Conservation (phyloP, 2,888 invertebrate species). For the Himalopsyche tibetana region DNA sequence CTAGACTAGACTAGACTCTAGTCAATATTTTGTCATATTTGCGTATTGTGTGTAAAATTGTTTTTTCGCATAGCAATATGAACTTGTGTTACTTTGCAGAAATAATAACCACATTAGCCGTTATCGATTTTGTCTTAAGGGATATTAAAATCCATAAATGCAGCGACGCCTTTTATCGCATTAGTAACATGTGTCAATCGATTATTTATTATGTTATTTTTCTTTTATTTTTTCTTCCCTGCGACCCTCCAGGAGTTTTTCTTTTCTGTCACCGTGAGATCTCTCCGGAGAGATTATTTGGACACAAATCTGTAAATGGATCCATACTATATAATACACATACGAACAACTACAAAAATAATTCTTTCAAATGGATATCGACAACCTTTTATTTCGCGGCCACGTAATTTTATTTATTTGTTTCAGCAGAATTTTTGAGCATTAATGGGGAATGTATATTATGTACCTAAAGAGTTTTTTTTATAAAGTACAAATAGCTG, state of each 20-base stretch:
- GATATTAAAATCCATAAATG: constrained; percentile 42
- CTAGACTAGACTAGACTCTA: too few relatives aligned
- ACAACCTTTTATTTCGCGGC: not conserved
- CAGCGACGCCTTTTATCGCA: not conserved
- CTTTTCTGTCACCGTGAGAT: constrained; percentile 47
- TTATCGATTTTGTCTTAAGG: not conserved
- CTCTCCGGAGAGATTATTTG: constrained; percentile 55
- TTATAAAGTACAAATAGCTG: too few relatives aligned
- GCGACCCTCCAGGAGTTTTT: constrained; percentile 19
- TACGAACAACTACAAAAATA: constrained; percentile 17
- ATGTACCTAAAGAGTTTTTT: too few relatives aligned
- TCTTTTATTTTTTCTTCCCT: constrained; percentile 47
- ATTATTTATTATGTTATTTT: constrained; percentile 38
- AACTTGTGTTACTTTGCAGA: too few relatives aligned
- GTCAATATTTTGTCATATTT: too few relatives aligned
- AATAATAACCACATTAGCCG: not conserved
- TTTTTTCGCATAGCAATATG: too few relatives aligned
- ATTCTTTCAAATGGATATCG: not conserved
- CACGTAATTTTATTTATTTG: too few relatives aligned
- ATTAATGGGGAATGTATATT: too few relatives aligned
- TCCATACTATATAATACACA: constrained; percentile 7
- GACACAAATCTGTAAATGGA: constrained; percentile 63
- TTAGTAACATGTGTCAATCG: constrained; percentile 38
- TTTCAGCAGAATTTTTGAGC: too few relatives aligned
- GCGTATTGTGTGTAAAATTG: too few relatives aligned